These are phyloP conservation scores for Drosophila antonietae DNA, from an alignment of 2,888 invertebrate genomes.

Conservation along the genomic window DNA sequence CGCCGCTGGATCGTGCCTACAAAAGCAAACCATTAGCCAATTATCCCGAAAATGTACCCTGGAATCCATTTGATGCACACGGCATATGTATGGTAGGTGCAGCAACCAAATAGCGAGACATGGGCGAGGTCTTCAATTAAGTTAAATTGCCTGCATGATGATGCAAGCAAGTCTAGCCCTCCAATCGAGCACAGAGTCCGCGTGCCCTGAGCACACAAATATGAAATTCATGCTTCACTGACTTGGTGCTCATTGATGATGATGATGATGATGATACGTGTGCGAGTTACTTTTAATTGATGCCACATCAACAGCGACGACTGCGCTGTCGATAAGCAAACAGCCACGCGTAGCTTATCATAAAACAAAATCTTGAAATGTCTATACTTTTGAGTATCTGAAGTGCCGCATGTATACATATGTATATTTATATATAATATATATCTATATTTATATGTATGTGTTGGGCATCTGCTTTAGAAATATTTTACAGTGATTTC, in stretches of 20 bases:
- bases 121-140: slow-evolving; percentile 59
- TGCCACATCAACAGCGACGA: slow-evolving; percentile 54
- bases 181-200: slow-evolving; percentile 1
- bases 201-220: slow-evolving; percentile 43
- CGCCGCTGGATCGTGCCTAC: slow-evolving; percentile 97
- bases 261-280: slow-evolving; percentile 31
- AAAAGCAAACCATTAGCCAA: slow-evolving; percentile 97
- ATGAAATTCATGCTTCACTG: slow-evolving; percentile 68
- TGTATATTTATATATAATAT: slow-evolving; percentile 5
- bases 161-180: slow-evolving; percentile 33
- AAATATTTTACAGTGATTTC: too few species aligned
- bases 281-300: slow-evolving; percentile 63
- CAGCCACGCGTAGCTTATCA: slow-evolving; percentile 31
- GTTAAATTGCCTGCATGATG: slow-evolving; percentile 68
- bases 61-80: slow-evolving; percentile 96
- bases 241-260: slow-evolving; percentile 45
- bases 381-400: slow-evolving; percentile 18
- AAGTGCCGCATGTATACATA: slow-evolving; percentile 32
- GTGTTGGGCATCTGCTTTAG: slow-evolving; percentile 8
- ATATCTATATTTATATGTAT: background rate
- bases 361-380: slow-evolving; percentile 47
- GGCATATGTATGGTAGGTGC: slow-evolving; percentile 96
- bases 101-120: background rate
- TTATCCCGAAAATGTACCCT: slow-evolving; percentile 95
- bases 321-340: slow-evolving; percentile 39